phyloP scores from a whole-genome alignment of 2,113 vertebrate genomes.

The Nymphicus hollandicus region DNA sequence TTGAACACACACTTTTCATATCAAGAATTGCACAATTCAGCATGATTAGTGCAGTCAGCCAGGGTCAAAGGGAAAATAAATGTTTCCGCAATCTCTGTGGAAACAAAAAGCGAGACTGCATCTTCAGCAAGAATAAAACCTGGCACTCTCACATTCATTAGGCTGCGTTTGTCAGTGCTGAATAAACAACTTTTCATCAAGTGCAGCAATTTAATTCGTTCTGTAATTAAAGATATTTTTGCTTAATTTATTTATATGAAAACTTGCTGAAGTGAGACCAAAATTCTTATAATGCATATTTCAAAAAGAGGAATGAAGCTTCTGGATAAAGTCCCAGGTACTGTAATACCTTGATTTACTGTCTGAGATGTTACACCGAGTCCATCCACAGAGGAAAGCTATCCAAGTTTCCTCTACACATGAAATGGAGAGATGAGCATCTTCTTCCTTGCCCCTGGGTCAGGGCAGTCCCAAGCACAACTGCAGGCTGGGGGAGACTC shows the following conservation, averaged over 20 bases:
- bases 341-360: neutral
- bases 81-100: conserved; percentile 1
- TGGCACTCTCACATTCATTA: neutral
- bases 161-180: conserved; percentile 24
- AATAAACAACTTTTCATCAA: conserved; percentile 54
- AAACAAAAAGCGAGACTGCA: conserved; percentile 9
- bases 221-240: conserved; percentile 63
- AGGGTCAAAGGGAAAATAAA: neutral
- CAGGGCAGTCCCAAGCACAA: neutral
- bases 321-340: neutral
- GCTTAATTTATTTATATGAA: conserved; percentile 63
- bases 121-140: conserved; percentile 5
- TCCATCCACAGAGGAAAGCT: neutral
- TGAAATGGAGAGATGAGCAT: neutral
- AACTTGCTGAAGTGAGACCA: conserved; percentile 53
- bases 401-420: neutral
- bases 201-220: conserved; percentile 48
- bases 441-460: neutral
- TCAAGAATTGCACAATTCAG: neutral
- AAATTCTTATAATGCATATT: neutral
- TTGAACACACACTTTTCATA: neutral
- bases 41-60: neutral
- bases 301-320: neutral
- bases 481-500: neutral
- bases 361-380: neutral